Conservation (phyloP, 1,140 invertebrate genomes). For the Hydropsyche tenuis region DNA sequence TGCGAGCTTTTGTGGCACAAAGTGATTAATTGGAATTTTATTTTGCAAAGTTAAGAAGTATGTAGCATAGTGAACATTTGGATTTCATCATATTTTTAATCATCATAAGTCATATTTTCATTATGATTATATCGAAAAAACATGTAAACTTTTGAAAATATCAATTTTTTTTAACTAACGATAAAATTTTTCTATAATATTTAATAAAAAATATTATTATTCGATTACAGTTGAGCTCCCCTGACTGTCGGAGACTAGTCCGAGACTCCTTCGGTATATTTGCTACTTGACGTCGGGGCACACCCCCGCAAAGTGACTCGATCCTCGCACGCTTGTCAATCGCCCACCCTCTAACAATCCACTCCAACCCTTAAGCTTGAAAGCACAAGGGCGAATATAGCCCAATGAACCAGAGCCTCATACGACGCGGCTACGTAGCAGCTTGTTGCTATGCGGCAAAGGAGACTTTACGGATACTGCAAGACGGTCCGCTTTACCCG, state of each 20-base stretch:
- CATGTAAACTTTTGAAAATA: too few relatives aligned
- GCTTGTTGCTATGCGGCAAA: conserved; percentile 42
- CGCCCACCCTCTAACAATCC: neutral
- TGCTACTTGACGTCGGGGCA: conserved; percentile 39
- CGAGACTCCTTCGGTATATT: conserved; percentile 35
- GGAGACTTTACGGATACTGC: conserved; percentile 41
- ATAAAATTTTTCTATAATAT: too few relatives aligned
- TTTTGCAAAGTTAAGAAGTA: too few relatives aligned
- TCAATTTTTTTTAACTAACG: too few relatives aligned
- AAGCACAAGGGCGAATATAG: conserved; percentile 7
- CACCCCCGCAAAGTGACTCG: conserved; percentile 34
- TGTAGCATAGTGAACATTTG: too few relatives aligned
- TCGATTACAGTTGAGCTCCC: conserved; percentile 2
- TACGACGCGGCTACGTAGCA: neutral
- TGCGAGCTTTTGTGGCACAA: too few relatives aligned
- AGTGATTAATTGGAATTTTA: too few relatives aligned
- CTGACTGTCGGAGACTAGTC: conserved; percentile 20
- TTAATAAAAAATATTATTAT: neutral
- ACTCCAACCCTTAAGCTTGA: neutral
- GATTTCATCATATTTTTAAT: too few relatives aligned
- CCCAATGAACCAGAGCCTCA: neutral
- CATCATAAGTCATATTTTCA: too few relatives aligned
- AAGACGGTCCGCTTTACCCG: conserved; percentile 29
- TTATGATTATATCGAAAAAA: too few relatives aligned
- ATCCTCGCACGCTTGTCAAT: conserved; percentile 30